Conservation (phyloP, 2,888 invertebrate species). For the Xestia ashworthii region DNA sequence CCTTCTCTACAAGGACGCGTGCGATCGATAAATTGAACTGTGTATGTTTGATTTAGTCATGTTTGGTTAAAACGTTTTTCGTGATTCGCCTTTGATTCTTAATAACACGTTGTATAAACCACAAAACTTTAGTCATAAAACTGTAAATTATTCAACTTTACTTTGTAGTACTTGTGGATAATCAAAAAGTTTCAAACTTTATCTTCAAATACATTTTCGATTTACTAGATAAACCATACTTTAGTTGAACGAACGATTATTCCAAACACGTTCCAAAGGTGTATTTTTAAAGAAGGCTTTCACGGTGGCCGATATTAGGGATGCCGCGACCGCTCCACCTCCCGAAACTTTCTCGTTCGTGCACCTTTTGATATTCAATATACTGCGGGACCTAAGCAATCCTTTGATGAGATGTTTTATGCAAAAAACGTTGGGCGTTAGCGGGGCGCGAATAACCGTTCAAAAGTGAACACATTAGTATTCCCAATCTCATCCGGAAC, state of each 20-base stretch:
- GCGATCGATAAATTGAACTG: constrained; percentile 30
- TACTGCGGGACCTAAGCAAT: constrained; percentile 89
- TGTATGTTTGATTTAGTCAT: not conserved
- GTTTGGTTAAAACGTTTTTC: constrained; percentile 12
- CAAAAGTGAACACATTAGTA: constrained; percentile 90
- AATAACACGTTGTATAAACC: constrained; percentile 12
- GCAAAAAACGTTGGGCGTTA: constrained; percentile 90
- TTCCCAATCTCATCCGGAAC: constrained; percentile 83
- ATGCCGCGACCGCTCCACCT: constrained; percentile 81
- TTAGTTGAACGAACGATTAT: constrained; percentile 79
- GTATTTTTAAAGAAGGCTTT: constrained; percentile 89
- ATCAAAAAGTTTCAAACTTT: constrained; percentile 53
- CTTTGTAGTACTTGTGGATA: constrained; percentile 14
- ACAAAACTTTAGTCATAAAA: constrained; percentile 14
- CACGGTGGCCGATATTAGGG: constrained; percentile 86
- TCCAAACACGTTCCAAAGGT: constrained; percentile 87
- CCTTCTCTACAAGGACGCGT: constrained; percentile 21
- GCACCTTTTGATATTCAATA: constrained; percentile 91
- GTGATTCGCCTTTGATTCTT: not conserved
- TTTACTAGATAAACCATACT: constrained; percentile 68
- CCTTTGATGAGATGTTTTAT: constrained; percentile 91
- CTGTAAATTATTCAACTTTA: constrained; percentile 16
- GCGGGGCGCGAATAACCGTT: constrained; percentile 89
- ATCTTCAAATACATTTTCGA: constrained; percentile 69
- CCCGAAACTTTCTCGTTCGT: constrained; percentile 86